Percentiles rank a stretch among this genome's conserved stretches.
phyloP scores from a whole-genome alignment of 35 echinoderm and acorn worm species.

The Holothuria glaberrima region DNA sequence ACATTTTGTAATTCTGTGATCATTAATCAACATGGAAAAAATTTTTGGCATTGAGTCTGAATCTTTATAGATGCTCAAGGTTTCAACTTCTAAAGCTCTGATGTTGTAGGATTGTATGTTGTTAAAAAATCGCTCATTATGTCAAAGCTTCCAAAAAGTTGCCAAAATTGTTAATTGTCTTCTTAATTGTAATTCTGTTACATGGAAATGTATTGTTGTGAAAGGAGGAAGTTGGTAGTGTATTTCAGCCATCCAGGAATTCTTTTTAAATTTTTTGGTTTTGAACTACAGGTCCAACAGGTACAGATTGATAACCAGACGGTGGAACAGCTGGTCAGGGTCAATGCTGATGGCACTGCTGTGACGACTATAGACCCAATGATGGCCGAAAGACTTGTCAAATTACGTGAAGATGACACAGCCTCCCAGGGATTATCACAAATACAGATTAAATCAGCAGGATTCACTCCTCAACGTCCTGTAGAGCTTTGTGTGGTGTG shows the following conservation, averaged over 20 bases:
- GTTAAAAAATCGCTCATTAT: too few relatives aligned
- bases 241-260: too few relatives aligned
- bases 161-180: too few relatives aligned
- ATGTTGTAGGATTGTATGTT: too few relatives aligned
- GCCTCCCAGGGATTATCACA: constrained; percentile 49
- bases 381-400: constrained; percentile 72
- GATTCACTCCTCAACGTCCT: constrained; percentile 58
- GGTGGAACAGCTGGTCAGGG: constrained; percentile 90
- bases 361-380: constrained; percentile 72
- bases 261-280: too few relatives aligned
- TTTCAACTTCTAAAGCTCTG: too few relatives aligned
- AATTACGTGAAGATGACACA: constrained; percentile 74
- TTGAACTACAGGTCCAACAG: constrained; percentile 76
- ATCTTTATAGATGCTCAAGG: too few relatives aligned
- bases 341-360: constrained; percentile 65
- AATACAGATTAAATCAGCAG: constrained; percentile 65
- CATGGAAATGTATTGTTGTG: background rate
- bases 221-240: background rate
- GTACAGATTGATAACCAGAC: constrained; percentile 91
- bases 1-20: too few relatives aligned
- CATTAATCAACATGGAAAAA: too few relatives aligned
- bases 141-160: too few relatives aligned
- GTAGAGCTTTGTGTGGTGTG: constrained; percentile 96
- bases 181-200: too few relatives aligned
- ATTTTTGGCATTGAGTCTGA: too few relatives aligned